phyloP scores from a whole-genome alignment of 2,113 vertebrate species.

The Gymnobelideus leadbeateri region DNA sequence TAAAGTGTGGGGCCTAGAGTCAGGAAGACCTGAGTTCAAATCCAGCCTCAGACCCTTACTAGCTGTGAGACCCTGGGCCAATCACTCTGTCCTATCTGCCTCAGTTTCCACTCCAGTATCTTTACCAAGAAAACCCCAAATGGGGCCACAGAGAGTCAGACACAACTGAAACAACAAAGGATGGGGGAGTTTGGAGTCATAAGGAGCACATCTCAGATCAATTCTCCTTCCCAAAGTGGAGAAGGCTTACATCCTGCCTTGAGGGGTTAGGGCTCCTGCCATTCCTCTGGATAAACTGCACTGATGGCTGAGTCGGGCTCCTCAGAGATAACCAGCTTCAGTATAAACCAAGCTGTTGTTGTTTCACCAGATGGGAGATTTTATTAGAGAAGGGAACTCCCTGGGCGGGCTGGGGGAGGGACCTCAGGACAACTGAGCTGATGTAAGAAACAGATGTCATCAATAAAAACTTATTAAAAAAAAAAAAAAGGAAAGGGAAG shows the following conservation, averaged over 20 bases:
- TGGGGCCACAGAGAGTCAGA: background rate
- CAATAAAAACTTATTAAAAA: background rate
- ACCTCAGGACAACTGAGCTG: background rate
- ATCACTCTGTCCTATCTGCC: background rate
- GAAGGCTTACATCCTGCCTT: background rate
- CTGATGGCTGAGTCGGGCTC: background rate
- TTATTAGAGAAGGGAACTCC: background rate
- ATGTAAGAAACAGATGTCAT: background rate
- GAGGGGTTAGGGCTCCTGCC: background rate
- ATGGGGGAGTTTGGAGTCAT: background rate
- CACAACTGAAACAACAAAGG: background rate
- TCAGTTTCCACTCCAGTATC: background rate
- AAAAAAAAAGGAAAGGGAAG: background rate
- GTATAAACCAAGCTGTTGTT: background rate
- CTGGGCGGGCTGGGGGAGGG: background rate
- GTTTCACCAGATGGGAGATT: background rate
- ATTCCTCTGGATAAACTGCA: background rate
- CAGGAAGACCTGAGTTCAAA: background rate
- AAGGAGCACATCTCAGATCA: background rate
- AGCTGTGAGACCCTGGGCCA: background rate
- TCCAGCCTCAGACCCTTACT: background rate
- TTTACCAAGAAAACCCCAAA: background rate
- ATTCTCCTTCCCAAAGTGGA: background rate
- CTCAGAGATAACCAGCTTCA: background rate
- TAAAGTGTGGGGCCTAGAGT: background rate